Percentiles rank a stretch among this genome's conserved stretches.
phyloP scores from a whole-genome alignment of 2,113 vertebrate species.

The Cichladusa arquata region DNA sequence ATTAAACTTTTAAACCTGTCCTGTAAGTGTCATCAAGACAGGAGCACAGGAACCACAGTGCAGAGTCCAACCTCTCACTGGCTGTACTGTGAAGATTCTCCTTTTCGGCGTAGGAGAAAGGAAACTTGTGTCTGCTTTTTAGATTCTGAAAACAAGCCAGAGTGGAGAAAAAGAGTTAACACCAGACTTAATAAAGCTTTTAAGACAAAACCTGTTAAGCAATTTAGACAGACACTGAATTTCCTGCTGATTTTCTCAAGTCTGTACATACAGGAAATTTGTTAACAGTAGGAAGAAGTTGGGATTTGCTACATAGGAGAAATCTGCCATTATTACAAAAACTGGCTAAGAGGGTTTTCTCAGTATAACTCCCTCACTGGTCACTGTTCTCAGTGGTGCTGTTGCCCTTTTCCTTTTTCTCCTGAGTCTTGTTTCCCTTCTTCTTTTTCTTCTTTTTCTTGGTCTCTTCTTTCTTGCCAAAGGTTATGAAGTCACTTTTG shows the following conservation, averaged over 20 bases:
- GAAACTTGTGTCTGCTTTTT: constrained; percentile 85
- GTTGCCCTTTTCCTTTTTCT: constrained; percentile 95
- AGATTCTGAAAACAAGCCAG: constrained; percentile 83
- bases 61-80: constrained; percentile 82
- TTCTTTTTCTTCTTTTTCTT: constrained; percentile 99
- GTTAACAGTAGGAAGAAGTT: constrained; percentile 71
- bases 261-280: constrained; percentile 73
- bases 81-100: constrained; percentile 79
- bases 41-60: constrained; percentile 79
- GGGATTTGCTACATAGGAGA: constrained; percentile 81
- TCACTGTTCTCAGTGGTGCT: constrained; percentile 90
- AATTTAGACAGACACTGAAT: constrained; percentile 78
- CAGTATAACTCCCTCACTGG: constrained; percentile 80
- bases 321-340: constrained; percentile 80
- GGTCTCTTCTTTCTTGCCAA: constrained; percentile 97
- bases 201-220: constrained; percentile 81
- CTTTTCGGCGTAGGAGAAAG: constrained; percentile 81
- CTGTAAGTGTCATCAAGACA: constrained; percentile 80
- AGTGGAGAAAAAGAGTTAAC: constrained; percentile 83
- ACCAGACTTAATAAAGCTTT: constrained; percentile 83
- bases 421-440: constrained; percentile 94
- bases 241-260: constrained; percentile 76
- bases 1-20: constrained; percentile 70
- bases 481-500: constrained; percentile 98
- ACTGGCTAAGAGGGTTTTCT: constrained; percentile 77